Conservation (phyloP, 2,113 vertebrate species). For the Elgaria multicarinata region DNA sequence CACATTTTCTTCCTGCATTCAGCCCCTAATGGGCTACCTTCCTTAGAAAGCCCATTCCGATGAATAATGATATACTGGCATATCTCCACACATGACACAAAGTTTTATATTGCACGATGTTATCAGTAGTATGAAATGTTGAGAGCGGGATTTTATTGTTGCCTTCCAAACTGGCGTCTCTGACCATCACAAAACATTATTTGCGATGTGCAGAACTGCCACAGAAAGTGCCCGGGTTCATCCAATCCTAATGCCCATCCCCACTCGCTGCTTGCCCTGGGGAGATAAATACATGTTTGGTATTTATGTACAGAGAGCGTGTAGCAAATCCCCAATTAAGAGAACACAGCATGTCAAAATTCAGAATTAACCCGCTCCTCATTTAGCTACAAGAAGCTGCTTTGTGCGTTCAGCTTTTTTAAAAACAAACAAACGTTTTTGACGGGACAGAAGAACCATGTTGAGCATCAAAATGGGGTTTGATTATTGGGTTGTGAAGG, state of each 20-base stretch:
- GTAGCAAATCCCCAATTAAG: constrained; percentile 51
- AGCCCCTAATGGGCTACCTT: too few species aligned
- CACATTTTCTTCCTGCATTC: too few species aligned
- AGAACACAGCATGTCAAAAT: constrained; percentile 45
- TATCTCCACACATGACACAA: too few species aligned
- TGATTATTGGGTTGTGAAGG: constrained; percentile 41
- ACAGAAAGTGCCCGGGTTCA: constrained; percentile 34
- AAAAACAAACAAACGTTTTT: too few species aligned
- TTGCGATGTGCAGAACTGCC: constrained; percentile 31
- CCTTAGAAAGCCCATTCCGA: background rate
- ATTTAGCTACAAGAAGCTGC: background rate
- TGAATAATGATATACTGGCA: background rate
- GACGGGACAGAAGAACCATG: constrained; percentile 25
- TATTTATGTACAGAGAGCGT: constrained; percentile 16
- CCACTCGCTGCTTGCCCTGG: background rate
- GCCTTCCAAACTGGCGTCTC: background rate
- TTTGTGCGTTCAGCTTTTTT: constrained; percentile 16
- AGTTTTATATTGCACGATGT: too few species aligned
- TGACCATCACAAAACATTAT: constrained; percentile 46
- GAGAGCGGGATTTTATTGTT: background rate
- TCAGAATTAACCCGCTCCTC: constrained; percentile 15
- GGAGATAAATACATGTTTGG: constrained; percentile 50
- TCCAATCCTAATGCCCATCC: constrained; percentile 3
- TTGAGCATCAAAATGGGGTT: constrained; percentile 35
- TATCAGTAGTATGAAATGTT: background rate